Evolutionary conservation across 2,113 vertebrate genomes (phyloP), one percentile per base, ranked within the genome.

Genomic region (Steatornis caripensis): DNA sequence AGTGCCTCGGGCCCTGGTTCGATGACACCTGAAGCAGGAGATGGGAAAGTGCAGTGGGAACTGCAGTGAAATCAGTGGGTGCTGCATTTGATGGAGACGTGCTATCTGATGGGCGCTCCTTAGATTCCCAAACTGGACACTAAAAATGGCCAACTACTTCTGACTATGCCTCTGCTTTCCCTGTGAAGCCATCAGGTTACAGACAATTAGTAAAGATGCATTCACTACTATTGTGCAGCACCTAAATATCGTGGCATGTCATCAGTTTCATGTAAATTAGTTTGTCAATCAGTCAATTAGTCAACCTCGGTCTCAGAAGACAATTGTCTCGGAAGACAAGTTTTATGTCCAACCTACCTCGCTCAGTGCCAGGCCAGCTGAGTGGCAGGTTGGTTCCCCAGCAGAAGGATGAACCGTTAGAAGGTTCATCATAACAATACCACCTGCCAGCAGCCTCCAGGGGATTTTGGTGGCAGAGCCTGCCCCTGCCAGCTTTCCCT

Each of bases 41-140:
- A 74, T 54, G 60, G 39, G 51, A 27, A 55, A 92, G 34, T 10
- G 36, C 16, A 39, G 45, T 6, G n/a, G 39, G n/a, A 68, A 19
- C 30, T 37, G 46, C 2, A 2, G 58, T 46, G 79, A 70, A 37
- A 26, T 49, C 30, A 45, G 24, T 0, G 3, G 26, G 20, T 68
- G n/a, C 75, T n/a, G 41, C 30, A 9, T 7, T 6, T 6, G 4
- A 66, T 3, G 4, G 49, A 55, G 27, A 39, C 1, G 2, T 6
- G 18, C 51, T 58, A 6, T 53, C 39, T 85, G 75, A 23, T 24
- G 41, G 64, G 23, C 0, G 2, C 10, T 54, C 27, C 60, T 69
- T 54, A 60, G 22, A 43, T 64, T 78, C 81, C 55, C 89, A 26
- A 57, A 69, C 11, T 27, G 43, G 43, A 37, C 65, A 49, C 53